Conservation (phyloP, 2,888 invertebrate genomes). For the Epirrhoe tristata region DNA sequence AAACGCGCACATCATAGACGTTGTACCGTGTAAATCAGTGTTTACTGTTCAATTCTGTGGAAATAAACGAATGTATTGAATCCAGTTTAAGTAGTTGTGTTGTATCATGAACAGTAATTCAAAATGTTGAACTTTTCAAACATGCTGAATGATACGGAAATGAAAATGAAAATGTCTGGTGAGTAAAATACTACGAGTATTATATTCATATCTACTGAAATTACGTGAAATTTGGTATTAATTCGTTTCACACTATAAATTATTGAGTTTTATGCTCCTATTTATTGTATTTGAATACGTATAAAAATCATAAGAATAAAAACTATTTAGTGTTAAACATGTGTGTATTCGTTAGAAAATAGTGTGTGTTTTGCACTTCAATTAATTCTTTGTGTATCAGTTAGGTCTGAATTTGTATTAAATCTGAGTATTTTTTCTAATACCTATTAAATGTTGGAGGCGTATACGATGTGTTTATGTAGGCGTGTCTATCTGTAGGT, state of each 20-base stretch:
- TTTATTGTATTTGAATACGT: no score
- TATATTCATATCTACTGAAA: neutral
- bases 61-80: conserved; percentile 2
- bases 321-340: no score
- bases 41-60: conserved; percentile 4
- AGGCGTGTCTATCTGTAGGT: neutral
- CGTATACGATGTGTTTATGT: neutral
- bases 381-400: no score
- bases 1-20: conserved; percentile 42
- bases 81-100: conserved; percentile 13
- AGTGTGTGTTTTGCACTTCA: no score
- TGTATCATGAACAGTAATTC: conserved; percentile 31
- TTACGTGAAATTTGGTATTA: no score
- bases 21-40: conserved; percentile 25
- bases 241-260: no score
- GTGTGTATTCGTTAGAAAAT: no score
- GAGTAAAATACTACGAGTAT: conserved; percentile 45
- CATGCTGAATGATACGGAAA: conserved; percentile 63
- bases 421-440: neutral
- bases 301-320: no score
- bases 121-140: conserved; percentile 42
- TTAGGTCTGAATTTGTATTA: neutral
- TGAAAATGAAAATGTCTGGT: conserved; percentile 82
- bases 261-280: no score
- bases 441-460: neutral